Percentiles rank a stretch among this genome's conserved stretches.
Evolutionary conservation across 2,797 vertebrate genomes (phyloP).

Genomic region (Dendrocincla tyrannina): DNA sequence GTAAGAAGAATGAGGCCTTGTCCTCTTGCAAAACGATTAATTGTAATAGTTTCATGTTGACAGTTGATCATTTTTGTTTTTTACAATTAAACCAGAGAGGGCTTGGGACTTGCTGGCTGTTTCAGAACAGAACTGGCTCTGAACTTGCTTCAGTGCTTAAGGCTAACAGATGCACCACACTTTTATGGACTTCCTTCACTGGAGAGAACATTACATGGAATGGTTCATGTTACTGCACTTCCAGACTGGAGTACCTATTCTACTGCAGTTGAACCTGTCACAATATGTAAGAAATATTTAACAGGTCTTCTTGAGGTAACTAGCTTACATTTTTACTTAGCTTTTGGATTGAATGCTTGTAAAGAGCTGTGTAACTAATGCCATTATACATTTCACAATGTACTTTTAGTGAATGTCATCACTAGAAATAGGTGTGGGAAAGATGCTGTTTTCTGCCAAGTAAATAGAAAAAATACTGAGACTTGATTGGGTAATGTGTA

Average conservation of each 20-base stretch:
- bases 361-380: not conserved
- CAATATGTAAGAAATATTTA: slow-evolving; percentile 90
- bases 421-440: not conserved
- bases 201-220: slow-evolving; percentile 88
- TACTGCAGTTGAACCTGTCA: slow-evolving; percentile 74
- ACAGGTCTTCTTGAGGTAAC: slow-evolving; percentile 90
- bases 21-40: not conserved
- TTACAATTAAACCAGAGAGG: slow-evolving; percentile 75
- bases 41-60: not conserved
- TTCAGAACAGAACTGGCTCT: slow-evolving; percentile 89
- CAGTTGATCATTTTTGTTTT: not conserved
- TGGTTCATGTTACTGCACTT: slow-evolving; percentile 88
- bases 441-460: not conserved
- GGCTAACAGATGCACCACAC: slow-evolving; percentile 88
- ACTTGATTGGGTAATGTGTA: not conserved
- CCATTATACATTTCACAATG: not conserved
- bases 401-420: not conserved
- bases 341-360: not conserved
- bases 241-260: slow-evolving; percentile 90
- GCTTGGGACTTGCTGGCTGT: slow-evolving; percentile 80
- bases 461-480: not conserved
- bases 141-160: slow-evolving; percentile 88
- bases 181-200: slow-evolving; percentile 96
- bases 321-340: not conserved
- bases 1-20: not conserved